Conservation (phyloP, 2,113 vertebrate species). For the Dromaius novaehollandiae region DNA sequence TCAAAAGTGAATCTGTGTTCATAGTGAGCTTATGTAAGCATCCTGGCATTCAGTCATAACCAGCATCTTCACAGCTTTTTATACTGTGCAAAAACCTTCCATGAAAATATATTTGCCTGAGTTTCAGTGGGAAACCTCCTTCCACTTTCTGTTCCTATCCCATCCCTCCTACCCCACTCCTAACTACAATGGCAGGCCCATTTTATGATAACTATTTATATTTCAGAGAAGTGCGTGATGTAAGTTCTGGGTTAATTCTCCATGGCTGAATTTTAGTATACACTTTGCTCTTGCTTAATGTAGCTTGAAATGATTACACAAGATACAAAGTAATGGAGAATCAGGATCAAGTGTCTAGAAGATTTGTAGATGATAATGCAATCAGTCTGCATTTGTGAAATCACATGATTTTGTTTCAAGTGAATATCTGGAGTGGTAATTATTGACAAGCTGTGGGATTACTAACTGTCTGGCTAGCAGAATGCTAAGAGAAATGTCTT, state of each 20-base stretch:
- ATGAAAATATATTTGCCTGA: background rate
- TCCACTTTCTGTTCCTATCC: background rate
- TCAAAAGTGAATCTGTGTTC: background rate
- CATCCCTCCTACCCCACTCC: background rate
- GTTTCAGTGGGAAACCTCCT: background rate
- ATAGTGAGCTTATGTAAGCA: background rate
- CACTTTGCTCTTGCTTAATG: background rate
- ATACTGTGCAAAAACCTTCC: background rate
- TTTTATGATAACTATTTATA: background rate
- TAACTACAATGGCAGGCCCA: background rate
- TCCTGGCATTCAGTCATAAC: background rate
- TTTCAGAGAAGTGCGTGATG: background rate
- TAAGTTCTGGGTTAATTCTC: background rate
- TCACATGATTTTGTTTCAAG: background rate
- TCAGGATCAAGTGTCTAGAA: background rate
- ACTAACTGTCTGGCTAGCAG: background rate
- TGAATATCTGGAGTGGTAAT: background rate
- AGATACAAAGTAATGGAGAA: background rate
- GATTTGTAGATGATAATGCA: background rate
- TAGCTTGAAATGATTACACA: background rate
- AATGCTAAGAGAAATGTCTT: background rate
- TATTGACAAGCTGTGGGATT: background rate
- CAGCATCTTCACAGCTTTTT: background rate
- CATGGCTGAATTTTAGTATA: background rate
- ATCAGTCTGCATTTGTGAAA: conserved; percentile 26